phyloP scores from a whole-genome alignment of 1,140 invertebrate genomes.

The Melanaphis sacchari region DNA sequence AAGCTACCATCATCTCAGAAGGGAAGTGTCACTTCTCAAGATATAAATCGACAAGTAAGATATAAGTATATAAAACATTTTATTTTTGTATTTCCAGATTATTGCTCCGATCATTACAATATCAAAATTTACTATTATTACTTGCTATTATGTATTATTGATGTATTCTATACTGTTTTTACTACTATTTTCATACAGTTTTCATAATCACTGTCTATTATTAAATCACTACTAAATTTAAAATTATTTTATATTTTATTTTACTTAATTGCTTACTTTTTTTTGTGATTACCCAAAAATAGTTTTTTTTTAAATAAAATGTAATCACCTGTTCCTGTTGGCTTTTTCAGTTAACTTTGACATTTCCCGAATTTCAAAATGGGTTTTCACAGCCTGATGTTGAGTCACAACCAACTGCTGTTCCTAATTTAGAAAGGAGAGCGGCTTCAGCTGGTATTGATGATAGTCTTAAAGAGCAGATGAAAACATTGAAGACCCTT shows the following conservation, averaged over 20 bases:
- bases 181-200: too few relatives aligned
- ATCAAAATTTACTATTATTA: background rate
- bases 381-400: background rate
- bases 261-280: too few relatives aligned
- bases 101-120: background rate
- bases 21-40: slow-evolving; percentile 43
- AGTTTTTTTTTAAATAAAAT: background rate
- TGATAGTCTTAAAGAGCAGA: slow-evolving; percentile 15
- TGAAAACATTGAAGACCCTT: slow-evolving; percentile 3
- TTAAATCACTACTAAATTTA: too few relatives aligned
- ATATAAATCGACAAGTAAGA: slow-evolving; percentile 53
- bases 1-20: slow-evolving; percentile 44
- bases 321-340: background rate
- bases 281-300: background rate
- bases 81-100: background rate
- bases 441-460: slow-evolving; percentile 65
- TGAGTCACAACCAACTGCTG: slow-evolving; percentile 47
- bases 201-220: too few relatives aligned
- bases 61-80: background rate
- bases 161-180: too few relatives aligned
- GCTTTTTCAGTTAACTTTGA: background rate
- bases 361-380: slow-evolving; percentile 47
- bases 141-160: too few relatives aligned
- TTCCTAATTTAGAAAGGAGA: slow-evolving; percentile 67
- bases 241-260: too few relatives aligned